A percentile compares a stretch with the other conserved stretches of the same genome.
These are phyloP conservation scores for Mesitornis unicolor DNA, from an alignment of 2,113 vertebrate genomes.

Conservation along the genomic window DNA sequence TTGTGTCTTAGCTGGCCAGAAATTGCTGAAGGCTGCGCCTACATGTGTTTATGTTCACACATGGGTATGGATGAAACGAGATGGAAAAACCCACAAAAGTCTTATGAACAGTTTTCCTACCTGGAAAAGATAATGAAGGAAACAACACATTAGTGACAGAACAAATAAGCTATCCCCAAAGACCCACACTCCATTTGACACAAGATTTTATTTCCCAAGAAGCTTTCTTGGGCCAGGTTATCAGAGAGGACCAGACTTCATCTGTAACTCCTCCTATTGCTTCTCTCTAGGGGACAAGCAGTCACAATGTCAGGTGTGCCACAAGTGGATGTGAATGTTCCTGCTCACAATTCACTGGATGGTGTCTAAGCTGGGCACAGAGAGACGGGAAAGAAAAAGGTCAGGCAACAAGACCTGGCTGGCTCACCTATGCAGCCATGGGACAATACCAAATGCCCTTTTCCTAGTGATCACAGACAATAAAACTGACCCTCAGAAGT, in stretches of 20 bases:
- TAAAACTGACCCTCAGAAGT: background rate
- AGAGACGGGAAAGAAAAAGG: background rate
- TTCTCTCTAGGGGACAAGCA: background rate
- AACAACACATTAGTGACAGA: background rate
- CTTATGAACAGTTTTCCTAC: background rate
- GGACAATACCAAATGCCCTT: background rate
- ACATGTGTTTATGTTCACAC: accelerated
- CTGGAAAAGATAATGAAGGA: background rate
- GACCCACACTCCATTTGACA: background rate
- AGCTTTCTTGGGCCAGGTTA: background rate
- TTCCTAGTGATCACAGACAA: background rate
- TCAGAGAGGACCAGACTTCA: background rate
- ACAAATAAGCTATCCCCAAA: background rate
- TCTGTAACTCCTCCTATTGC: background rate
- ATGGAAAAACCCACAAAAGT: no score
- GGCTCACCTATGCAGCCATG: background rate
- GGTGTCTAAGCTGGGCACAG: background rate
- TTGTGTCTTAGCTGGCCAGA: background rate
- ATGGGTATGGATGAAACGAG: background rate
- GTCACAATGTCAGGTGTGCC: background rate
- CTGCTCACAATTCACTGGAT: background rate
- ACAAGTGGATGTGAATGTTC: background rate
- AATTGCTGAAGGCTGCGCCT: background rate
- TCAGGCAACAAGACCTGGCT: background rate
- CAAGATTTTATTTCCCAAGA: background rate